Percentiles rank a stretch among this genome's conserved stretches.
Conservation (phyloP, 2,888 invertebrate genomes). For the Agriopis aurantiaria region DNA sequence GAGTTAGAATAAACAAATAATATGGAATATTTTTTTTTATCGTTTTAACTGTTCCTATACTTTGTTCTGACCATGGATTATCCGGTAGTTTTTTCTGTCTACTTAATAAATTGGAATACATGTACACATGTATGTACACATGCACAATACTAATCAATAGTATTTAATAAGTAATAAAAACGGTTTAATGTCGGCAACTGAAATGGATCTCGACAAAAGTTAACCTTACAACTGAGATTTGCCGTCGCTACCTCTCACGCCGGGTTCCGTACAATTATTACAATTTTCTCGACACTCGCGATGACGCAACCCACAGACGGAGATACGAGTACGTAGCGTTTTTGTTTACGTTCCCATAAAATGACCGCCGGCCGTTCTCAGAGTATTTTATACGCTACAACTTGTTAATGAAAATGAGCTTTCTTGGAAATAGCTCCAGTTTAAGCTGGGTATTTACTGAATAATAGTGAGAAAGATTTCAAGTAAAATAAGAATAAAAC, state of each 20-base stretch:
- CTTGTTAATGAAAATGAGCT: constrained; percentile 45
- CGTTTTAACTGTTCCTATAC: no score
- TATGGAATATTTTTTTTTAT: no score
- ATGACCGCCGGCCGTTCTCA: constrained; percentile 61
- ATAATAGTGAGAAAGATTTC: constrained; percentile 1
- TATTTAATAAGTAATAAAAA: neutral
- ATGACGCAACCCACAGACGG: constrained; percentile 72
- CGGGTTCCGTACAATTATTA: constrained; percentile 51
- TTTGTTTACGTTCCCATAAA: constrained; percentile 67
- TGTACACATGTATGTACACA: no score
- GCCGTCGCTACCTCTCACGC: constrained; percentile 44
- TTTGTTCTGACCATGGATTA: no score
- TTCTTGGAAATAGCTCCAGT: constrained; percentile 10
- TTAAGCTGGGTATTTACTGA: constrained; percentile 5
- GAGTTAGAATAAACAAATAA: no score
- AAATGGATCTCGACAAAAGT: neutral
- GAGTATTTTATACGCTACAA: constrained; percentile 57
- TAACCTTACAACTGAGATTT: neutral
- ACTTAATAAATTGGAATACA: no score
- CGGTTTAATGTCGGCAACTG: neutral
- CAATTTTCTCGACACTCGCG: constrained; percentile 70
- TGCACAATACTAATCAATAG: neutral
- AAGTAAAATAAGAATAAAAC: neutral
- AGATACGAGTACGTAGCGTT: constrained; percentile 52
- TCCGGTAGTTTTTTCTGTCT: no score